phyloP scores from a whole-genome alignment of 2,797 vertebrate species.

The Muscicapa striata region DNA sequence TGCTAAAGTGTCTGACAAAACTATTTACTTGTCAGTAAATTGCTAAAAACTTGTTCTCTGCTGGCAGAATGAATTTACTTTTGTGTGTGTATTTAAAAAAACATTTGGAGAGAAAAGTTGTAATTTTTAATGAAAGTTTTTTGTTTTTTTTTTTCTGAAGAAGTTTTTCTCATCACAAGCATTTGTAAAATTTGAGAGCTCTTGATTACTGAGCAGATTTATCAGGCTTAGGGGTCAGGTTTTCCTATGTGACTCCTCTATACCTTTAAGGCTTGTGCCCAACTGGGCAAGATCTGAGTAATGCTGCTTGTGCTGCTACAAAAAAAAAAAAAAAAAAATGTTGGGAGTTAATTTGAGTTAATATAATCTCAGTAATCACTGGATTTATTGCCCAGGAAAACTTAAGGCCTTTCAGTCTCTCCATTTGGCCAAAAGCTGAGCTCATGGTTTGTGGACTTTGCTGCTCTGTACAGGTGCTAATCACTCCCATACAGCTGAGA shows the following conservation, averaged over 20 bases:
- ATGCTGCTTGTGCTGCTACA: neutral
- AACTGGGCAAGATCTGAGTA: neutral
- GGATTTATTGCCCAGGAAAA: slow-evolving; percentile 29
- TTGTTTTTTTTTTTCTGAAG: neutral
- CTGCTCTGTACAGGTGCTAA: slow-evolving; percentile 56
- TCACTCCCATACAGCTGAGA: slow-evolving; percentile 25
- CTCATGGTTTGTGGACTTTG: slow-evolving; percentile 23
- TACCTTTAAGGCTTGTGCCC: neutral
- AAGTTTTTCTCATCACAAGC: neutral
- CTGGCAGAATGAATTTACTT: neutral
- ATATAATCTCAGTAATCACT: slow-evolving; percentile 26
- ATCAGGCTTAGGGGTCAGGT: neutral
- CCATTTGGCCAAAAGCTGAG: slow-evolving; percentile 13
- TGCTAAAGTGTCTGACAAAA: neutral
- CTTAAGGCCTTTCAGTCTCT: neutral
- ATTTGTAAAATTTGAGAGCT: neutral
- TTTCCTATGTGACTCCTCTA: neutral
- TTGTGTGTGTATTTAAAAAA: neutral
- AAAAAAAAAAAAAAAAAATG: neutral
- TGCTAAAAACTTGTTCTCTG: neutral
- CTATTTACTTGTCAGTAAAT: neutral
- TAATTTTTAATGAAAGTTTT: accelerated
- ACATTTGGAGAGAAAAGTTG: neutral
- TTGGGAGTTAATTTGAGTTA: slow-evolving; percentile 17
- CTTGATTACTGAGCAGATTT: neutral